phyloP scores from a whole-genome alignment of 2,113 vertebrate genomes.

The Amazona guildingii region DNA sequence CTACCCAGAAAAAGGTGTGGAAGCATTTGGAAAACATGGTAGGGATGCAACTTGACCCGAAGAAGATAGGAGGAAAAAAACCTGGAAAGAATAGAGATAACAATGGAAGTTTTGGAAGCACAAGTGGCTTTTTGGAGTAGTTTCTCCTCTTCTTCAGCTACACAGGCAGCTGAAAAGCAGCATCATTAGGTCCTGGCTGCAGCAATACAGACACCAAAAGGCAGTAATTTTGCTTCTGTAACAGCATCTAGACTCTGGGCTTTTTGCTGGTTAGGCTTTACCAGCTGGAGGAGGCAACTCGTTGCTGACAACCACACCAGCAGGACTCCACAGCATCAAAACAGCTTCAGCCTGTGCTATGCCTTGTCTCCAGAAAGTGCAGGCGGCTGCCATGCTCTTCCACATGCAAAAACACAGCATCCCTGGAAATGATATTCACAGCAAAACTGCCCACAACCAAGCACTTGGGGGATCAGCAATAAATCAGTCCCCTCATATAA shows the following conservation, averaged over 20 bases:
- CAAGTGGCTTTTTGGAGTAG: not conserved
- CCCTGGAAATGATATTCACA: not conserved
- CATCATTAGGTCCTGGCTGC: not conserved
- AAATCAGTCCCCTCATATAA: not conserved
- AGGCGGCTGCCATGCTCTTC: fast-evolving
- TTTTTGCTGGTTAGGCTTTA: not conserved
- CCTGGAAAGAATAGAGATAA: not conserved
- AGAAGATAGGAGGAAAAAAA: fast-evolving
- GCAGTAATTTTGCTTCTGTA: not conserved
- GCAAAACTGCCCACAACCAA: not conserved
- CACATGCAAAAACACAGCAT: not conserved
- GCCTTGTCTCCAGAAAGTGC: fast-evolving
- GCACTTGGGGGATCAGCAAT: not conserved
- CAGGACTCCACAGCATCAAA: not conserved
- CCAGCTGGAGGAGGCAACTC: not conserved
- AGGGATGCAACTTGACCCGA: not conserved
- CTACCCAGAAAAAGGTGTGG: not conserved
- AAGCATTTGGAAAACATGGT: not conserved
- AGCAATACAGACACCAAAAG: not conserved
- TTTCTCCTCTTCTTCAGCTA: not conserved
- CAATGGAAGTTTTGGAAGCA: not conserved
- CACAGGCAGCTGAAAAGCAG: not conserved
- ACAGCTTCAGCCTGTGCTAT: fast-evolving
- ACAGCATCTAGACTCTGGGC: not conserved
- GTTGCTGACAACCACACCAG: not conserved